Base-by-base conservation (phyloP, 2,888 invertebrate species). In the Drosophila tripunctata region DNA sequence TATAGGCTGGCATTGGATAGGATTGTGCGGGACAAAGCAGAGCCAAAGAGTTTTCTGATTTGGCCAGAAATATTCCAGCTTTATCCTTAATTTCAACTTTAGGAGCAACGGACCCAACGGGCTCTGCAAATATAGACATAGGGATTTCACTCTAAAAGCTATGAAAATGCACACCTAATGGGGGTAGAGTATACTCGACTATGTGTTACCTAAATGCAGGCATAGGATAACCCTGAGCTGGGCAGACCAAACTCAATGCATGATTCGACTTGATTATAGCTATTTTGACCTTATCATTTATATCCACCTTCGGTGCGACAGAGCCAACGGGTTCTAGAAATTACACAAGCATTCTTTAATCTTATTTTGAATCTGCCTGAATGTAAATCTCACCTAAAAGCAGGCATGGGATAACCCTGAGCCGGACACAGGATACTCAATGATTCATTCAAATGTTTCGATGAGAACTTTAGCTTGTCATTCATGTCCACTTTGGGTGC, bases 21-120 rank as follows among this genome's bases (percentile, higher is more conserved):
- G 94, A 95, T 92, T 95, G 95, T 45, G 94, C 94, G 50, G 95
- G 95, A 89, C 95, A 95, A 76, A 93, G 92, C 79, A 96, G 92
- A 8, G 75, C 86, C 33, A 89, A 60, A 1, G 73, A 64, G 2
- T 45, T 22, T 0, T 55, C 21, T 0, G 61, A 38, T 3, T 67
- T 58, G 22, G 87, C 78, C 14, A 74, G 36, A 21, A 88, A 88
- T 5, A 88, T 89, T 1, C 88, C 83, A 12, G 51, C 91, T 55
- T 89, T 88, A 92, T 95, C 94, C 92, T 93, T 91, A 67, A 94
- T 93, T 50, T 95, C 94, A 90, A 95, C 95, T 92, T 95, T 95
- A 91, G 91, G 90, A 1, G 87, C 71, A 31, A 92, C 92, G 56
- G 91, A 92, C 68, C 92, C 92, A 65, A 92, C 91, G 3, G 92